Conservation (phyloP, 2,888 invertebrate genomes). For the Rhagophthalmus giganteus region DNA sequence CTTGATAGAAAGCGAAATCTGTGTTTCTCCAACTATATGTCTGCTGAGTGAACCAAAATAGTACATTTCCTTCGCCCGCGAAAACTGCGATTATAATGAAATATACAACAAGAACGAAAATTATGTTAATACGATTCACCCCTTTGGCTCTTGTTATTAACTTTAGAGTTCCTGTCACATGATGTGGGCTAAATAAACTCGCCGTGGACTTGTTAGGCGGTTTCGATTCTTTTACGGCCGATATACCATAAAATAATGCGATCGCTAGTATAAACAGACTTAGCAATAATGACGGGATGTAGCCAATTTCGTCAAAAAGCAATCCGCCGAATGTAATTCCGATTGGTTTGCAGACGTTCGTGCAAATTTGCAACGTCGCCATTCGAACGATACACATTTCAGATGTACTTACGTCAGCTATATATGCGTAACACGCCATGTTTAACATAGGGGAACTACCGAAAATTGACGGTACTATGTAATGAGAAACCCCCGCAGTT, state of each 20-base stretch:
- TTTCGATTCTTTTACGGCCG: slow-evolving; percentile 9
- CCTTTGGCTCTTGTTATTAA: not conserved
- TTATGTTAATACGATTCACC: not conserved
- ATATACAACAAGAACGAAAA: slow-evolving; percentile 1
- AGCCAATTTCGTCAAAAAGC: slow-evolving; percentile 45
- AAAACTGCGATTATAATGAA: not conserved
- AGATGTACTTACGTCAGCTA: slow-evolving; percentile 56
- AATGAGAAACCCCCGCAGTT: slow-evolving; percentile 59
- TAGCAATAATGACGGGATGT: slow-evolving; percentile 43
- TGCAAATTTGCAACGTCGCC: slow-evolving; percentile 58
- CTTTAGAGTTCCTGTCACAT: slow-evolving; percentile 1
- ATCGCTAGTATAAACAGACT: slow-evolving; percentile 30
- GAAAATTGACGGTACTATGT: slow-evolving; percentile 60
- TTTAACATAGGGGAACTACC: slow-evolving; percentile 60
- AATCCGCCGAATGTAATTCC: slow-evolving; percentile 45
- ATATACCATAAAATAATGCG: slow-evolving; percentile 4
- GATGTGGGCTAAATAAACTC: not conserved
- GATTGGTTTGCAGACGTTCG: slow-evolving; percentile 42
- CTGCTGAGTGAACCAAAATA: slow-evolving; percentile 8
- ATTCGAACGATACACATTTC: slow-evolving; percentile 65
- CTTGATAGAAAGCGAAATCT: slow-evolving; percentile 8
- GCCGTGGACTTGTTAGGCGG: slow-evolving; percentile 22
- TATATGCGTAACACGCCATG: slow-evolving; percentile 52
- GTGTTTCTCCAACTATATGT: slow-evolving; percentile 3
- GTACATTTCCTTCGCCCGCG: slow-evolving; percentile 3